phyloP scores from a whole-genome alignment of 2,113 vertebrate species.

The Petrocephalus zakoni region DNA sequence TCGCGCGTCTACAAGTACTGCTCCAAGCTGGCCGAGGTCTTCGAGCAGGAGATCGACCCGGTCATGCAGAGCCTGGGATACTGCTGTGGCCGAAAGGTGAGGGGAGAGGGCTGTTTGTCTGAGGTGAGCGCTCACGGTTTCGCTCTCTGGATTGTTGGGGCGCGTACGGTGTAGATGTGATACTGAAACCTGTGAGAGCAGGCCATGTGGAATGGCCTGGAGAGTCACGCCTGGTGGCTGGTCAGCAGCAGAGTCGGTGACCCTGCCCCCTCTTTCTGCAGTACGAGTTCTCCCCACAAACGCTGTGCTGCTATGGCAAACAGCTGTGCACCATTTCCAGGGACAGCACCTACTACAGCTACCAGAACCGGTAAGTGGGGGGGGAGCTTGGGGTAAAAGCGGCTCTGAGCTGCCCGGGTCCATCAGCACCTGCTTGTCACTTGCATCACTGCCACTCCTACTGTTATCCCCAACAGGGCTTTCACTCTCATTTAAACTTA shows the following conservation, averaged over 20 bases:
- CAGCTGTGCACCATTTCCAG: slow-evolving; percentile 96
- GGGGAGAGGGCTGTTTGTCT: background rate
- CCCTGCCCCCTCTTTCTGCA: slow-evolving; percentile 56
- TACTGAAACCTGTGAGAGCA: background rate
- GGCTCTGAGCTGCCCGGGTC: background rate
- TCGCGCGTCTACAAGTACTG: slow-evolving; percentile 98
- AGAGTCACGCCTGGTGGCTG: background rate
- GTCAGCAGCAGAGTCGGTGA: background rate
- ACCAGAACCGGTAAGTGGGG: slow-evolving; percentile 88
- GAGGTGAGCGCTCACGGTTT: background rate
- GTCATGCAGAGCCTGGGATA: slow-evolving; percentile 96
- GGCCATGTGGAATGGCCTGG: background rate
- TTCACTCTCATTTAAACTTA: background rate
- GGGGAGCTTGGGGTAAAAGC: background rate
- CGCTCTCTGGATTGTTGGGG: background rate
- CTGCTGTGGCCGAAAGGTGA: slow-evolving; percentile 94
- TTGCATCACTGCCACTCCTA: background rate
- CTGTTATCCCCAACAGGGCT: background rate
- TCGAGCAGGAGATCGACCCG: slow-evolving; percentile 94
- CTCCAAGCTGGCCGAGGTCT: slow-evolving; percentile 95
- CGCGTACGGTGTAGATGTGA: background rate
- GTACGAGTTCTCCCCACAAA: slow-evolving; percentile 98
- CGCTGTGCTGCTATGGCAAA: slow-evolving; percentile 96
- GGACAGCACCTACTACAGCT: slow-evolving; percentile 96
- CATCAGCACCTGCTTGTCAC: background rate